These are phyloP conservation scores for Drosophila baimaii DNA, from an alignment of 1,140 invertebrate genomes.

Conservation along the genomic window DNA sequence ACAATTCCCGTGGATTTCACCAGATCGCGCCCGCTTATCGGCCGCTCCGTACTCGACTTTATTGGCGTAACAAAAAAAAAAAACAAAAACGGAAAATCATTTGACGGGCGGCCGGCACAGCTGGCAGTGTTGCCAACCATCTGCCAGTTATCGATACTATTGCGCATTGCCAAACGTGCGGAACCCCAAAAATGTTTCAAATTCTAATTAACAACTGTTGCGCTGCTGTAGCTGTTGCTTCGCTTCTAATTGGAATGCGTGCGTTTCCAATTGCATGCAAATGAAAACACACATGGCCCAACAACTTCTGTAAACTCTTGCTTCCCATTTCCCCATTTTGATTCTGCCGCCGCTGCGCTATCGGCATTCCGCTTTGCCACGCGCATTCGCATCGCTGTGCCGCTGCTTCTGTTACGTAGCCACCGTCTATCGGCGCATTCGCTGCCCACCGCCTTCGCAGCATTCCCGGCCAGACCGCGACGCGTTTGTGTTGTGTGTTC, in stretches of 20 bases:
- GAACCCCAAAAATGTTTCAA: constrained; percentile 13
- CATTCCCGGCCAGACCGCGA: constrained; percentile 51
- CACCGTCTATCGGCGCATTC: constrained; percentile 44
- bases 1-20: constrained; percentile 33
- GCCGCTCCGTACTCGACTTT: constrained; percentile 14
- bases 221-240: neutral
- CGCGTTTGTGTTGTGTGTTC: constrained; percentile 50
- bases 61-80: constrained; percentile 34
- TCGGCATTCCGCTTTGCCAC: constrained; percentile 23
- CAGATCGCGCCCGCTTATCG: constrained; percentile 50
- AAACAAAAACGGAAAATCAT: constrained; percentile 15
- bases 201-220: constrained; percentile 1
- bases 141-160: constrained; percentile 38
- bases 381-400: constrained; percentile 53
- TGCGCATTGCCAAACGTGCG: constrained; percentile 35
- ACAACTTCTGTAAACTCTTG: neutral
- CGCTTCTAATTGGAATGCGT: constrained; percentile 8
- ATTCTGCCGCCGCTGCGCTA: constrained; percentile 11
- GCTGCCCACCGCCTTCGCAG: constrained; percentile 55
- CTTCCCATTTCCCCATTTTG: neutral
- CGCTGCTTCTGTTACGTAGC: constrained; percentile 68
- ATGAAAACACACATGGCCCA: neutral
- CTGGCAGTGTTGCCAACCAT: constrained; percentile 63
- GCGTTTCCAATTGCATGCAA: constrained; percentile 6
- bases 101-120: constrained; percentile 33